A percentile compares a stretch with the other conserved stretches of the same genome.
These are phyloP conservation scores for Carassius carassius DNA, from an alignment of 2,113 vertebrate species.

Conservation along the genomic window DNA sequence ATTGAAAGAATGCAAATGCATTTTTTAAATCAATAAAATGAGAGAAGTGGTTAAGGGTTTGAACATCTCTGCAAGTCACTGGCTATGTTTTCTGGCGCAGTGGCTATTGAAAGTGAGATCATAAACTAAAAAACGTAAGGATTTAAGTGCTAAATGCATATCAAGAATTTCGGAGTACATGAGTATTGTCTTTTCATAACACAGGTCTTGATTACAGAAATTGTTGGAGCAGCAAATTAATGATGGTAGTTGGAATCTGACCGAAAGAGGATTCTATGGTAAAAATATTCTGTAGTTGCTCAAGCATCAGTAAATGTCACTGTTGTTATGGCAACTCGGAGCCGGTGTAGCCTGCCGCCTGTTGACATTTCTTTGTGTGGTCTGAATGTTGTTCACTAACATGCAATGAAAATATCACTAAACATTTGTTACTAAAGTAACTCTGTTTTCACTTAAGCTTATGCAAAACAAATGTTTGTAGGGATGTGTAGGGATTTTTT, in stretches of 20 bases:
- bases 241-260: neutral
- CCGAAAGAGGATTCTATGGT: neutral
- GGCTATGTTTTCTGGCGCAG: neutral
- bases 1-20: neutral
- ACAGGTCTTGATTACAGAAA: neutral
- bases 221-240: neutral
- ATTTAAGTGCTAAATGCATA: neutral
- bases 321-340: constrained; percentile 24
- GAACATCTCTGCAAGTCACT: neutral
- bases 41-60: neutral
- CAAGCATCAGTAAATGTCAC: constrained; percentile 24
- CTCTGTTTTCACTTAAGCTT: neutral
- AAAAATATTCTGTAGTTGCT: constrained; percentile 22
- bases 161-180: neutral
- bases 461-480: constrained; percentile 19
- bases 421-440: neutral
- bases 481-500: neutral
- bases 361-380: constrained; percentile 12
- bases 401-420: constrained; percentile 20
- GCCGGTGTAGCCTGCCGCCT: neutral
- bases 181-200: neutral
- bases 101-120: neutral
- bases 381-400: constrained; percentile 13
- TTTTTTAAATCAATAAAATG: neutral
- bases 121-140: neutral